Base-by-base conservation (phyloP, 1,140 invertebrate genomes). In the Anthonomus grandis region DNA sequence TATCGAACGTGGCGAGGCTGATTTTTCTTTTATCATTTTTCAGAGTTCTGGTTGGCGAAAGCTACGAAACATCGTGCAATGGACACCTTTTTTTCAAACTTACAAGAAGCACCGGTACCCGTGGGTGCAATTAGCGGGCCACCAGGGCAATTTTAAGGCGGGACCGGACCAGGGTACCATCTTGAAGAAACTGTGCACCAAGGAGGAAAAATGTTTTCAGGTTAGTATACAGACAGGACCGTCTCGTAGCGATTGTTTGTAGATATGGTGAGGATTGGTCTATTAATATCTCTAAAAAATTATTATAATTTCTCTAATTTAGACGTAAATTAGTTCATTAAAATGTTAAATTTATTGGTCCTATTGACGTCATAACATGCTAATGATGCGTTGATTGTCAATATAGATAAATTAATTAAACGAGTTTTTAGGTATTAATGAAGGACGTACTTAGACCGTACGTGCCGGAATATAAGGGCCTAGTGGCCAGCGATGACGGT, bases 1-100 rank as follows among this genome's bases (percentile, higher is more conserved):
- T n/a, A n/a, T n/a, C n/a, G n/a, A n/a, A n/a, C n/a, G n/a, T n/a
- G n/a, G n/a, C n/a, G n/a, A n/a, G n/a, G n/a, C n/a, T n/a, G n/a
- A n/a, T n/a, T n/a, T n/a, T n/a, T n/a, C n/a, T n/a, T n/a, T n/a
- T n/a, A n/a, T n/a, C n/a, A n/a, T 31, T 70, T 86, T 86, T 17
- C 82, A 95, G 92, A 86, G 86, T 68, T 95, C 92, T 39, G 90
- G 89, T 66, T 97, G 93, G 94, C 81, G 88, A 56, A 95, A 95
- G 76, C 82, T 96, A 24, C 80, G 91, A 39, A 95, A 93, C 70
- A 91, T 95, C 49, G 91, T 97, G 24, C 90, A 93, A 70, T 95
- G 92, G 91, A 93, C 93, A 23, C 93, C 93, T 18, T 97, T 97
- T 79, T 91, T 95, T 70, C 94, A 96, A 76, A 95, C 91, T 0